phyloP scores from a whole-genome alignment of 1,140 invertebrate species.

The Lerema accius region DNA sequence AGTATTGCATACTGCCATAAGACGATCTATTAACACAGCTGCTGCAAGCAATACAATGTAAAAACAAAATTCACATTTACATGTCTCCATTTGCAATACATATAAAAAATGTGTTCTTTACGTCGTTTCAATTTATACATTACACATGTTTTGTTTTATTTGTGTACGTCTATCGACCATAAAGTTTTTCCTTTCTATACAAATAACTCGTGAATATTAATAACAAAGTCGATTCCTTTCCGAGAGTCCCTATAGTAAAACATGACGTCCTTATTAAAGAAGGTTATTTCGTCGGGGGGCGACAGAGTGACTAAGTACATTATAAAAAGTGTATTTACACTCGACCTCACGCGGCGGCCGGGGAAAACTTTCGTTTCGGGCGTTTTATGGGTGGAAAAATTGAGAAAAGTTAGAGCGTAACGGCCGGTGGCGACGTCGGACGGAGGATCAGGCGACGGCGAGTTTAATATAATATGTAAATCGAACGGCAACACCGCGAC shows the following conservation, averaged over 20 bases:
- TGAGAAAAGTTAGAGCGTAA: constrained; percentile 79
- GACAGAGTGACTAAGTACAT: constrained; percentile 75
- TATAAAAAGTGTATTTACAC: constrained; percentile 81
- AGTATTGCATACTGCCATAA: not conserved
- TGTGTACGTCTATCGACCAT: constrained; percentile 1
- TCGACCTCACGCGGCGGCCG: constrained; percentile 73
- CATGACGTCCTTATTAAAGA: constrained; percentile 65
- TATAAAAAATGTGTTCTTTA: not conserved
- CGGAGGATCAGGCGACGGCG: constrained; percentile 55
- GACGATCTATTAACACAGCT: not conserved
- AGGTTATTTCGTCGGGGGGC: constrained; percentile 57
- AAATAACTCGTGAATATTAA: constrained; percentile 39
- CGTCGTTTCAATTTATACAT: constrained; percentile 1
- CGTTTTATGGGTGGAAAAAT: constrained; percentile 80
- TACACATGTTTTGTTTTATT: not conserved
- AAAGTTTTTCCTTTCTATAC: constrained; percentile 11
- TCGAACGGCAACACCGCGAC: constrained; percentile 71
- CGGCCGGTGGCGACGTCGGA: constrained; percentile 70
- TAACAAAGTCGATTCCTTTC: constrained; percentile 49
- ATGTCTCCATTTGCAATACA: not conserved
- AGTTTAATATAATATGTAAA: constrained; percentile 83
- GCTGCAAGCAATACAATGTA: not conserved
- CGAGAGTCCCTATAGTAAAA: constrained; percentile 37
- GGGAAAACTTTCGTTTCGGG: constrained; percentile 74
- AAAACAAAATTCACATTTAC: constrained; percentile 1